Base-by-base conservation (phyloP, 2,888 invertebrate species). In the Patella depressa region DNA sequence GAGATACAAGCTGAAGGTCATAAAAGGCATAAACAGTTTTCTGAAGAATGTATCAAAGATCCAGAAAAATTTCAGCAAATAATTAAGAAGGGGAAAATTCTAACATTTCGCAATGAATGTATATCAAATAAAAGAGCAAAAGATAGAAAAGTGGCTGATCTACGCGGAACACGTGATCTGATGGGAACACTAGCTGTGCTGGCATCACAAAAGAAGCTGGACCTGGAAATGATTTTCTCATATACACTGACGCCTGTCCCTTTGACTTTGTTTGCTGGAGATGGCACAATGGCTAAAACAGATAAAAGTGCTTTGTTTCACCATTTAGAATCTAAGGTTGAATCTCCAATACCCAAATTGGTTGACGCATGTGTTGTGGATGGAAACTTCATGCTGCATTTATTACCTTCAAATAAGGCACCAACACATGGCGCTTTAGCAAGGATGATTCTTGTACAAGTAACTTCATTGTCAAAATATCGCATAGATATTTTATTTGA, bases 211-310 rank as follows among this genome's bases (percentile, higher is more conserved):
- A 59, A 19, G 19, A 59, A 59, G 19, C 19, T 59, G 19, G 59
- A 59, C 19, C 19, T 59, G n/a, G 59, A 59, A 59, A n/a, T n/a
- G n/a, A 15, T 59, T n/a, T 59, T 59, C n/a, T n/a, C 59, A 59
- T 59, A 59, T 59, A n/a, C 15, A n/a, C 12, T 59, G 12, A 57
- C 57, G 15, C 57, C 57, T n/a, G 57, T 57, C 15, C 57, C 57
- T n/a, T 57, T 57, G n/a, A n/a, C 59, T 7, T 9, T 59, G 59
- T 59, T 17, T 19, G 19, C 17, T 19, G 17, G 19, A 7, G 59
- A 59, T 59, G 59, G 59, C n/a, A 59, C 59, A 59, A 17, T 59
- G 11, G 59, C 59, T n/a, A 59, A 59, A 59, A 59, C 59, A 17
- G 59, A 57, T 14, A 57, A 57, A n/a, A 57, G 57, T 57, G 17